Conservation (phyloP, 2,888 invertebrate species). For the Scrobipalpa costella region DNA sequence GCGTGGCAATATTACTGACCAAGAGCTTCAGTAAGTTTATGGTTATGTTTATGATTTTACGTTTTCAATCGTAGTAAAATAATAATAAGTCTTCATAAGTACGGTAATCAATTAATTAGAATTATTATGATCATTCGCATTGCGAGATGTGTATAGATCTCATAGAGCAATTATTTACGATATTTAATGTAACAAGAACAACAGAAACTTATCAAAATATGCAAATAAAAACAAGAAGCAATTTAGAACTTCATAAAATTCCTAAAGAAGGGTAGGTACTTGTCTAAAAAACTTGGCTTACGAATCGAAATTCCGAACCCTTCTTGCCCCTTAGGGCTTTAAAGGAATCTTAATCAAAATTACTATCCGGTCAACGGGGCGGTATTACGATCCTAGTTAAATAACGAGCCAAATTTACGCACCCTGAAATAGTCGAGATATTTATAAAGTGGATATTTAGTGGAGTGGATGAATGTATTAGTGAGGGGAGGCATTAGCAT, state of each 20-base stretch:
- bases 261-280: conserved; percentile 2
- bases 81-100: too few species aligned
- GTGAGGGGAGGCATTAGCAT: conserved; percentile 23
- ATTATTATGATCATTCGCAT: too few species aligned
- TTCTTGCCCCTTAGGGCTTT: conserved; percentile 24
- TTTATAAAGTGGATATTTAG: conserved; percentile 24
- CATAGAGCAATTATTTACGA: too few species aligned
- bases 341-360: conserved; percentile 31
- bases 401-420: conserved; percentile 21
- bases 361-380: conserved; percentile 23
- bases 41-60: too few species aligned
- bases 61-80: too few species aligned
- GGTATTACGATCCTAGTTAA: conserved; percentile 27
- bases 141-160: too few species aligned
- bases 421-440: conserved; percentile 22
- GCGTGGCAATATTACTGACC: too few species aligned
- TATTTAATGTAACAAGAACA: too few species aligned
- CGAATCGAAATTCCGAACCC: conserved; percentile 26
- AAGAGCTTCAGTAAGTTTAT: too few species aligned
- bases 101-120: too few species aligned
- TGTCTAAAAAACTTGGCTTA: conserved; percentile 20
- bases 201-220: conserved; percentile 11
- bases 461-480: conserved; percentile 23
- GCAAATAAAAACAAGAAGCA: conserved; percentile 19
- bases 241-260: conserved; percentile 12